These are phyloP conservation scores for Dryococelus australis DNA, from an alignment of 2,888 invertebrate genomes.

Conservation along the genomic window DNA sequence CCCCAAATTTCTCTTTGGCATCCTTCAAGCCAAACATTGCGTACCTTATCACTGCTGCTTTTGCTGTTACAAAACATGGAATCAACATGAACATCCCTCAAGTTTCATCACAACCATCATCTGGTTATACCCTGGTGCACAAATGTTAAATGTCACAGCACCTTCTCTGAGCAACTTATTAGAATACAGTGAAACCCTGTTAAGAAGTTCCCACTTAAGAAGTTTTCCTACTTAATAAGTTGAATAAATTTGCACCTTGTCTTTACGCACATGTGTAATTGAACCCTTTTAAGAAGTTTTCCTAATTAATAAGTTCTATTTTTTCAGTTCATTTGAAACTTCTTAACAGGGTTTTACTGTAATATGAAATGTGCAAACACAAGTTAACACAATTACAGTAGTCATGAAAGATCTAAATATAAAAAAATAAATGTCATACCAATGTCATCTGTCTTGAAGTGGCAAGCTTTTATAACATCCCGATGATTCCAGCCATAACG, in stretches of 20 bases:
- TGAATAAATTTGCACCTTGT: too few relatives aligned
- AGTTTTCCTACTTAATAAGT: too few relatives aligned
- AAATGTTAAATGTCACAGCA: too few relatives aligned
- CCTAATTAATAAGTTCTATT: too few relatives aligned
- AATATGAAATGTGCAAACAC: neutral
- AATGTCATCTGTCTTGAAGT: slow-evolving; percentile 62
- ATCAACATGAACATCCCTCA: neutral
- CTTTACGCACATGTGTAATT: too few relatives aligned
- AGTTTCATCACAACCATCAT: too few relatives aligned
- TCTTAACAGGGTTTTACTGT: neutral
- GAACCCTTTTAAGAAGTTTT: too few relatives aligned
- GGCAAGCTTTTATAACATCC: slow-evolving; percentile 72
- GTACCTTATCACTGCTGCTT: slow-evolving; percentile 53
- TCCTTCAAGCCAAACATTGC: slow-evolving; percentile 62
- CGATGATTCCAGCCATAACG: slow-evolving; percentile 76
- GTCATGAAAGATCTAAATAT: slow-evolving; percentile 38
- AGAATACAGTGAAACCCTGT: too few relatives aligned
- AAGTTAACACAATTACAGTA: neutral
- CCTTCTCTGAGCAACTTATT: neutral
- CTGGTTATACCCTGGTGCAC: too few relatives aligned
- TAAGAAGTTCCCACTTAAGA: too few relatives aligned
- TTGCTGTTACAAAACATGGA: slow-evolving; percentile 48
- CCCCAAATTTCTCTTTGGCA: slow-evolving; percentile 59
- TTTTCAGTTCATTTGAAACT: too few relatives aligned
- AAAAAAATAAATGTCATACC: slow-evolving; percentile 54